Conservation (phyloP, 2,113 vertebrate species). For the Peromyscus polionotus region DNA sequence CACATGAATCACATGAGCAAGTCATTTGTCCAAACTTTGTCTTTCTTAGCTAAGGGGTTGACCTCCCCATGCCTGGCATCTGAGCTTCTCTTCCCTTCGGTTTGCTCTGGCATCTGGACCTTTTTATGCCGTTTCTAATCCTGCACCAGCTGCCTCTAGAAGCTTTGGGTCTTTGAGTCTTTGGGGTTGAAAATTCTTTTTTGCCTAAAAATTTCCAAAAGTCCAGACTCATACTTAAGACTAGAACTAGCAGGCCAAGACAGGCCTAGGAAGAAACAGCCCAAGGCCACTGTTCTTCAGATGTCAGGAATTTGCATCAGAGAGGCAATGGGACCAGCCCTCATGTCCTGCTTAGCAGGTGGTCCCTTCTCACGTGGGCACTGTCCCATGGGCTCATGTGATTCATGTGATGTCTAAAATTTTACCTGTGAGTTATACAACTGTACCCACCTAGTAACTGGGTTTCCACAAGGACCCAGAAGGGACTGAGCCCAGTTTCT, state of each 20-base stretch:
- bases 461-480: neutral
- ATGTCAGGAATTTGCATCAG: neutral
- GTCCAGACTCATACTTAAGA: no score
- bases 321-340: neutral
- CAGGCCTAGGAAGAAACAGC: neutral
- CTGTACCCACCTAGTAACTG: neutral
- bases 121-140: neutral
- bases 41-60: neutral
- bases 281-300: neutral
- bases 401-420: neutral
- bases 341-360: neutral
- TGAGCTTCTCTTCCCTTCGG: neutral
- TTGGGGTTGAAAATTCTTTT: neutral
- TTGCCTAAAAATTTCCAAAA: neutral
- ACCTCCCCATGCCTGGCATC: neutral
- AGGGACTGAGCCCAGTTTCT: neutral
- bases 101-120: neutral
- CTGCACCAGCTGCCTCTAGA: neutral
- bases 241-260: neutral
- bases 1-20: neutral
- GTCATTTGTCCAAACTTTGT: neutral
- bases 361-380: rapidly evolving
- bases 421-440: neutral
- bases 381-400: neutral
- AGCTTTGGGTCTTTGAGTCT: neutral